Conservation (phyloP, 1,140 invertebrate species). For the Grapholita molesta region DNA sequence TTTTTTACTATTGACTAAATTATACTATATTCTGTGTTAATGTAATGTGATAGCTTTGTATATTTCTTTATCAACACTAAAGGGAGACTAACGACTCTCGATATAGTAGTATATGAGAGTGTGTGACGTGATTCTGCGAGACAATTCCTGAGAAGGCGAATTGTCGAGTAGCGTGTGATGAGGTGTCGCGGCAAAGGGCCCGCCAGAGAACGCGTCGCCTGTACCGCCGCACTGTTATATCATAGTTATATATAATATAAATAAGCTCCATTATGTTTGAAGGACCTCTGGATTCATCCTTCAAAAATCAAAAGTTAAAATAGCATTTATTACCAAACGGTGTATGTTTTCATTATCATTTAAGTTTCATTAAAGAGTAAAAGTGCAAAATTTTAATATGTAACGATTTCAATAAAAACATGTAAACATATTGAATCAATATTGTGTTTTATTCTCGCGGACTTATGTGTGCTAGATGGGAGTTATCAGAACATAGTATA, state of each 20-base stretch:
- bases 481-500: too few species aligned
- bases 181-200: not conserved
- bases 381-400: constrained; percentile 76
- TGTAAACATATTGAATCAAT: constrained; percentile 70
- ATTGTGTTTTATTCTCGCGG: constrained; percentile 45
- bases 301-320: constrained; percentile 61
- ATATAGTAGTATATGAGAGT: constrained; percentile 12
- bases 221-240: constrained; percentile 38
- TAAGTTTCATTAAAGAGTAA: constrained; percentile 70
- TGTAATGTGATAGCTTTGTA: constrained; percentile 76
- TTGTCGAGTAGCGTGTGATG: not conserved
- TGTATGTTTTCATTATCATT: constrained; percentile 72
- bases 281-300: constrained; percentile 57
- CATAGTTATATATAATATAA: constrained; percentile 42
- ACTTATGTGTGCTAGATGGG: too few species aligned
- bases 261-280: constrained; percentile 50
- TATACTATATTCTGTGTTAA: constrained; percentile 76
- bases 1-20: constrained; percentile 72
- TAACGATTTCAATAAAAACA: constrained; percentile 75
- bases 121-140: not conserved
- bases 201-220: constrained; percentile 4
- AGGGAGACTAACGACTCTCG: constrained; percentile 42
- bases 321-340: constrained; percentile 77
- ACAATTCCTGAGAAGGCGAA: not conserved
- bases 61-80: constrained; percentile 61